A percentile compares a stretch with the other conserved stretches of the same genome.
phyloP scores from a whole-genome alignment of 2,888 invertebrate genomes.

The Xanthia icteritia region DNA sequence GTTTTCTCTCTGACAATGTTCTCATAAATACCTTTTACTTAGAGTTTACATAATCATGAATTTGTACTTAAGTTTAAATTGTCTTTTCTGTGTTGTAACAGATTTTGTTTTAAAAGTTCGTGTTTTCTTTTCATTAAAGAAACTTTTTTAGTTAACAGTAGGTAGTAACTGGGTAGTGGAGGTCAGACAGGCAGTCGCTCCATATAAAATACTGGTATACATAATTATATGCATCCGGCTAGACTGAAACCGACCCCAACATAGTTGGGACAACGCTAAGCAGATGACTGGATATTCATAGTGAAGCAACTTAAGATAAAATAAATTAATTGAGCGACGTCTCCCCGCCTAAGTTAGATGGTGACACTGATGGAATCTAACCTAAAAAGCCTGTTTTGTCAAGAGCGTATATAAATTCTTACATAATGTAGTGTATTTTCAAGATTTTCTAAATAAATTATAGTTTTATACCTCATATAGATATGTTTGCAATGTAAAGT shows the following conservation, averaged over 20 bases:
- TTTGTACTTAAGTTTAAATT: conserved; percentile 30
- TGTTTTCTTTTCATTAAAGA: conserved; percentile 16
- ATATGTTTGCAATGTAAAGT: conserved; percentile 33
- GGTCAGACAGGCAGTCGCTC: background rate
- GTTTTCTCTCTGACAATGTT: conserved; percentile 14
- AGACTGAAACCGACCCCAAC: background rate
- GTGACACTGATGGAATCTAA: conserved; percentile 54
- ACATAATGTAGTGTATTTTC: conserved; percentile 37
- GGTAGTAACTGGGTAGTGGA: background rate
- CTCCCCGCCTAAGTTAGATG: conserved; percentile 32
- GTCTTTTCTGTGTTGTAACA: conserved; percentile 22
- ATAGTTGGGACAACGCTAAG: background rate
- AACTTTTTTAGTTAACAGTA: background rate
- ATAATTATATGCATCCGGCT: background rate
- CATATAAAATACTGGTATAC: background rate
- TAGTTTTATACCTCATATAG: conserved; percentile 30
- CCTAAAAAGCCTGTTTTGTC: conserved; percentile 33
- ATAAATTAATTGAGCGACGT: conserved; percentile 17
- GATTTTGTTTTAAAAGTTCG: conserved; percentile 28
- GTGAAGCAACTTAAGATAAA: background rate
- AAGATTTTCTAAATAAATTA: background rate
- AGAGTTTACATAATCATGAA: conserved; percentile 32
- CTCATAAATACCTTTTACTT: conserved; percentile 13
- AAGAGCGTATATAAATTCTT: conserved; percentile 56
- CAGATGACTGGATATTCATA: background rate